phyloP scores from a whole-genome alignment of 2,113 vertebrate genomes.

The Pica pica region DNA sequence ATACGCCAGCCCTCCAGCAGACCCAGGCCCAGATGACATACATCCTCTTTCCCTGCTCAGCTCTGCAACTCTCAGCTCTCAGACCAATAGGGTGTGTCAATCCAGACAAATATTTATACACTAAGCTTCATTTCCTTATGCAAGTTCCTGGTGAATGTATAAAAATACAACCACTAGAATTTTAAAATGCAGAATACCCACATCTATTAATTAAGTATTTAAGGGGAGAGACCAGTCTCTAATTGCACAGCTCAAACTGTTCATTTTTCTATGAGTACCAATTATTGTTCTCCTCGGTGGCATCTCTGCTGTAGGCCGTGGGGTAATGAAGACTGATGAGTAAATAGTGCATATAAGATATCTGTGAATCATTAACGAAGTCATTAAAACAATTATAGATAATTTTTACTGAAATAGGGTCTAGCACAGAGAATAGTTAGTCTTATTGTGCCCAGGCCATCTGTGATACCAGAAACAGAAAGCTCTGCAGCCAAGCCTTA shows the following conservation, averaged over 20 bases:
- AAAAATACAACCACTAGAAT: background rate
- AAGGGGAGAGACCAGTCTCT: background rate
- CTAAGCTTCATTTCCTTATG: background rate
- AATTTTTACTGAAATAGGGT: background rate
- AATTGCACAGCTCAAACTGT: background rate
- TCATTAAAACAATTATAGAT: background rate
- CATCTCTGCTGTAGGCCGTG: background rate
- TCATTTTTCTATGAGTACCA: conserved; percentile 14
- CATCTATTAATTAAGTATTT: conserved; percentile 19
- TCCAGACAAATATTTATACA: conserved; percentile 43
- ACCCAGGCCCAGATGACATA: background rate
- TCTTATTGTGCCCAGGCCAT: background rate
- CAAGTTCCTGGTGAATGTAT: background rate
- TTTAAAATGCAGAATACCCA: background rate
- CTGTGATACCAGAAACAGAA: background rate
- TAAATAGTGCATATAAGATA: conserved; percentile 10
- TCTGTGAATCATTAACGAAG: conserved; percentile 32
- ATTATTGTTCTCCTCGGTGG: background rate
- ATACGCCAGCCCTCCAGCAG: background rate
- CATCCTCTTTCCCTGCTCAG: background rate
- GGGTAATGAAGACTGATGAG: conserved; percentile 11
- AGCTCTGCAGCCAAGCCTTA: background rate
- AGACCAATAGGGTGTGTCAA: background rate
- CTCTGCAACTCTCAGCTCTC: background rate
- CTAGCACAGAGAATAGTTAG: background rate